Evolutionary conservation across 2,888 invertebrate species (phyloP), one percentile per base, ranked within the genome.

Genomic region (Parthenolecanium corni): DNA sequence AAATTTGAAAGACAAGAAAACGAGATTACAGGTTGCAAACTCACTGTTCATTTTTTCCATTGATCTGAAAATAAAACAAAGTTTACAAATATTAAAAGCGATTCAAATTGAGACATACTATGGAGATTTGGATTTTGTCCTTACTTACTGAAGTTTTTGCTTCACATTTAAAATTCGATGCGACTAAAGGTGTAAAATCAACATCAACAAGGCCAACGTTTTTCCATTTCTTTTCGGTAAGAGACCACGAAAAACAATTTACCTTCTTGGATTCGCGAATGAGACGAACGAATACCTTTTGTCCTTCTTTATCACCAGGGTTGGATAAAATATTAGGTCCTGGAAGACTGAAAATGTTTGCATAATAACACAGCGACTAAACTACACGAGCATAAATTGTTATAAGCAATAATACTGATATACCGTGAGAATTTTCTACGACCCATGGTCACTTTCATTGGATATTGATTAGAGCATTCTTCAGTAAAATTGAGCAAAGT

Each of bases 341-440:
- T 1, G 93, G 89, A 66, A 95, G 76, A 71, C 88, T 89, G 70
- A 49, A 61, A 62, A 66, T 14, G 4, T 31, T 31, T 31, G 9
- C n/a, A 42, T 14, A 4, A 9, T 18, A 42, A 42, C 4, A 42
- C 78, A 9, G 79, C 77, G 0, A 94, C 84, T 67, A 86, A 83
- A 66, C 86, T 64, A 87, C 83, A 42, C 44, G 5, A 31, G 5
- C 31, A 6, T 31, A 31, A 5, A 42, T 42, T 4, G 16, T 42
- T 16, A 11, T 38, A 9, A 12, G 38, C 38, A 16, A 18, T 14
- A 14, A 4, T 42, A 14, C 2, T 21, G 21, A 76, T 81, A 76
- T 76, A 88, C 84, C 92, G 88, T 25, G 86, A 85, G 52, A 89
- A 78, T 74, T 93, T 91, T 65, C 89, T 81, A 58, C 89, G 91